Evolutionary conservation across 2,113 vertebrate species (phyloP).

Genomic region (Varanus salvator): DNA sequence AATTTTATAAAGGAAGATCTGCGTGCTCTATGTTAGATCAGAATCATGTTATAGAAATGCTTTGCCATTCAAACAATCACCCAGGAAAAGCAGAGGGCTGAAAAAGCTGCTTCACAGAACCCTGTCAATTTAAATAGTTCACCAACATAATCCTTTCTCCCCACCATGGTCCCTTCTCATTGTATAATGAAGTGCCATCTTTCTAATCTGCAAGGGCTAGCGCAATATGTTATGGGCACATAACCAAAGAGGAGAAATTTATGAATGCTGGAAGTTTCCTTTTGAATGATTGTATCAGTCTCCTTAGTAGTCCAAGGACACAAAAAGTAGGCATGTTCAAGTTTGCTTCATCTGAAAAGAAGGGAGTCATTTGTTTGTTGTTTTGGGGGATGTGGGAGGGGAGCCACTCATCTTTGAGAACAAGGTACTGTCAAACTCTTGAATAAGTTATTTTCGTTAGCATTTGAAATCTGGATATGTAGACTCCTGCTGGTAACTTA

Average conservation of each 20-base stretch:
- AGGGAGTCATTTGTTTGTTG: constrained; percentile 26
- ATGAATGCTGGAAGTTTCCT: constrained; percentile 51
- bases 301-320: constrained; percentile 61
- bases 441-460: constrained; percentile 50
- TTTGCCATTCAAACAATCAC: neutral
- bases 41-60: neutral
- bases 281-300: constrained; percentile 41
- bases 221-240: constrained; percentile 39
- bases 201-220: constrained; percentile 31
- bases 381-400: constrained; percentile 48
- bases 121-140: constrained; percentile 16
- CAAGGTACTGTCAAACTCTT: constrained; percentile 56
- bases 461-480: constrained; percentile 56
- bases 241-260: constrained; percentile 49
- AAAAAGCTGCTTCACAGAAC: constrained; percentile 3
- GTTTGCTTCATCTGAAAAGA: constrained; percentile 54
- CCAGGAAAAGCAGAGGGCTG: neutral
- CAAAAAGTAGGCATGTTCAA: constrained; percentile 41
- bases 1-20: neutral
- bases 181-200: constrained; percentile 28
- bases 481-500: constrained; percentile 52
- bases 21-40: no score
- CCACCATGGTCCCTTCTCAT: constrained; percentile 25
- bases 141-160: constrained; percentile 35
- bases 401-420: constrained; percentile 30